These are phyloP conservation scores for Patiria miniata DNA, from an alignment of 35 echinoderm and acorn worm genomes.

Conservation along the genomic window DNA sequence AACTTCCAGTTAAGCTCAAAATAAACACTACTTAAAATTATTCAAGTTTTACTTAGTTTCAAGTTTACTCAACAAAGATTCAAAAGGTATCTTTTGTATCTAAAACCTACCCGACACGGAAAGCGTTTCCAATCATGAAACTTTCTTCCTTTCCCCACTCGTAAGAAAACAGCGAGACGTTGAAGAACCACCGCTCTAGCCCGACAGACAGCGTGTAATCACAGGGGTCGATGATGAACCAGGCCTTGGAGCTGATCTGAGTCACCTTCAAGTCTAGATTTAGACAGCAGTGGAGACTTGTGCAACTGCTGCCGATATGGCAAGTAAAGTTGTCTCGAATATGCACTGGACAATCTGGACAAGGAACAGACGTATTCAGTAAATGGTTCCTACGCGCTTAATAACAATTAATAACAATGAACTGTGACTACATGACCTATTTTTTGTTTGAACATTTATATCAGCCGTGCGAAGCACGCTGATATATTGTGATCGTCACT, in stretches of 20 bases:
- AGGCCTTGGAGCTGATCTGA: neutral
- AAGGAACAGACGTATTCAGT: neutral
- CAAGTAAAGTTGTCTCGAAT: neutral
- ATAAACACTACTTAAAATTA: too few relatives aligned
- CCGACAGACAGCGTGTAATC: constrained; percentile 18
- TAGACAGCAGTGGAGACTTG: constrained; percentile 10
- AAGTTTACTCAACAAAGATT: neutral
- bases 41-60: too few relatives aligned
- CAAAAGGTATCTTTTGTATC: neutral
- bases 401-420: too few relatives aligned
- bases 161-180: neutral
- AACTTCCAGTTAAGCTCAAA: too few relatives aligned
- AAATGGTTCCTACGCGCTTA: neutral
- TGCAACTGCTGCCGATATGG: neutral
- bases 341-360: neutral
- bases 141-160: neutral
- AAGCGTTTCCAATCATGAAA: neutral
- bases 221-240: constrained; percentile 20
- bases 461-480: too few relatives aligned
- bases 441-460: too few relatives aligned
- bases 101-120: neutral
- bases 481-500: too few relatives aligned
- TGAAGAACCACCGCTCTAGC: neutral
- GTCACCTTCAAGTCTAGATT: neutral
- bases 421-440: too few relatives aligned